Base-by-base conservation (phyloP, 1,140 invertebrate species). In the Araneus ventricosus region DNA sequence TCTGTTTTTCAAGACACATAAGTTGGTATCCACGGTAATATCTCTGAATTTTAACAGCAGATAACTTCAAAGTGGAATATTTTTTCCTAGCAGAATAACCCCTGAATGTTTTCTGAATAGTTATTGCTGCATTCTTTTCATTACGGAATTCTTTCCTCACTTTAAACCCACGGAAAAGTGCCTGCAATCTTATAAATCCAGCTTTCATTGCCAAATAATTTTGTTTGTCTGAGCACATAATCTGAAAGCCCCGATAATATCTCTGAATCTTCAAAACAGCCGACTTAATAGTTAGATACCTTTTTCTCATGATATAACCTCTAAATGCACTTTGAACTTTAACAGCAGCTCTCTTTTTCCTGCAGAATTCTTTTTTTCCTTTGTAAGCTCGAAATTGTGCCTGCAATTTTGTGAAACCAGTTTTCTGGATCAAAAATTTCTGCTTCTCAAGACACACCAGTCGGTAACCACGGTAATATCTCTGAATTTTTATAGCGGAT, bases 401-500 rank as follows among this genome's bases (percentile, higher is more conserved):
- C 27, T 57, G 85, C 8, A 90, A 20, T 2, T 17, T 30, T 14
- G 30, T 94, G n/a, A n/a, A n/a, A n/a, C n/a, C n/a, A n/a, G n/a
- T n/a, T n/a, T n/a, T n/a, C n/a, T n/a, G n/a, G n/a, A 39, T 20
- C 22, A 30, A 22, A 24, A 41, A 88, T 7, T 24, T n/a, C 37
- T 70, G 30, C 22, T 52, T 34, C 14, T 63, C 59, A 39, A 20
- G n/a, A 37, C 80, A 45, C 41, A 52, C 45, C 24, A 34, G 34
- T 20, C 24, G 20, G 86, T 88, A 67, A 67, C 86, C 27, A 39
- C 86, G 41, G 57, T 79, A 89, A 79, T 30, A 75, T 30, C 8
- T 22, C n/a, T 89, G 88, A 24, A 89, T 79, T 27, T 30, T 89
- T 30, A 89, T 89, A 30, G 24, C 67, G 45, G 63, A 79, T 7